Evolutionary conservation across 2,888 invertebrate species (phyloP).

Genomic region (Meteorus cinctellus): DNA sequence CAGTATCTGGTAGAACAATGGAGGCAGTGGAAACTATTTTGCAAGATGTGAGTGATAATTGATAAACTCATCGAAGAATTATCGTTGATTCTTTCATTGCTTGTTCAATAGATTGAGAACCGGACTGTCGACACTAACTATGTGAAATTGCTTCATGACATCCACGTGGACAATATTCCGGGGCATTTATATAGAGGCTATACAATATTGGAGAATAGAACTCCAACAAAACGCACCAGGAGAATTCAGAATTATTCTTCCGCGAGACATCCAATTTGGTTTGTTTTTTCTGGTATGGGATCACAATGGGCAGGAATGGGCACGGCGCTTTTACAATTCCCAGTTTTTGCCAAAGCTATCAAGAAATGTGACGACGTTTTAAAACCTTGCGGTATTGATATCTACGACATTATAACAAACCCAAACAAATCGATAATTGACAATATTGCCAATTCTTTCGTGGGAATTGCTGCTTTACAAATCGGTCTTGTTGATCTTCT

Average conservation of each 20-base stretch:
- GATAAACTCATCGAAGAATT: neutral
- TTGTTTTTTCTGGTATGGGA: conserved; percentile 94
- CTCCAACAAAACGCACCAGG: conserved; percentile 68
- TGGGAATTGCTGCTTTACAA: conserved; percentile 82
- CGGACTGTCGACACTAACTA: conserved; percentile 48
- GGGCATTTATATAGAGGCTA: conserved; percentile 80
- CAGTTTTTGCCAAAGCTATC: conserved; percentile 80
- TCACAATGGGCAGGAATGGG: conserved; percentile 93
- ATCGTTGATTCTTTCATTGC: neutral
- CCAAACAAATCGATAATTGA: conserved; percentile 78
- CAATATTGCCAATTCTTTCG: conserved; percentile 81
- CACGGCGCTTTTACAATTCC: conserved; percentile 79
- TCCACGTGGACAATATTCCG: conserved; percentile 48
- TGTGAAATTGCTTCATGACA: conserved; percentile 48
- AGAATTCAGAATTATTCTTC: conserved; percentile 79
- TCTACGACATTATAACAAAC: conserved; percentile 78
- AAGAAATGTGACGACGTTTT: conserved; percentile 77
- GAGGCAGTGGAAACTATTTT: conserved; percentile 81
- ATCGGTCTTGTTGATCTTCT: conserved; percentile 81
- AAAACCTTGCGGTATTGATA: conserved; percentile 77
- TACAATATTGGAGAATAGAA: conserved; percentile 75
- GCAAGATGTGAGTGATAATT: conserved; percentile 75
- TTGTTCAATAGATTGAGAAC: conserved; percentile 46
- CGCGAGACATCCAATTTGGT: conserved; percentile 84
- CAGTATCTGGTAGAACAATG: conserved; percentile 86